Base-by-base conservation (phyloP, 2,113 vertebrate genomes). In the Psittacara wagleri region DNA sequence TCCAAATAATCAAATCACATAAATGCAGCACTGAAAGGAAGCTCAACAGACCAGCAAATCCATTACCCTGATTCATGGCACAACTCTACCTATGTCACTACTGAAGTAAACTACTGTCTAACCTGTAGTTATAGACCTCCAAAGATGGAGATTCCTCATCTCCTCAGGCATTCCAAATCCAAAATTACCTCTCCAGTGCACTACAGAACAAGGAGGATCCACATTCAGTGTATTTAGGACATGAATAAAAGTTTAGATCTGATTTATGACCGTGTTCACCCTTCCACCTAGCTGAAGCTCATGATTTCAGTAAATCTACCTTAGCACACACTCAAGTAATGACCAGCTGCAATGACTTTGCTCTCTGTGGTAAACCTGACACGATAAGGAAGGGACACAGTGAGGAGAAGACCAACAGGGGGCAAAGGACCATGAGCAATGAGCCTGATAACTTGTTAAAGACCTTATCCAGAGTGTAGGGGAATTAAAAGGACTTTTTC, bases 141-240 rank as follows among this genome's bases (percentile, higher is more conserved):
- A 23, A 41, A 83, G 44, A 88, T 3, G 7, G 46, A 49, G 62
- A 67, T 20, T 41, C 37, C 55, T 80, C 49, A 55, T 3, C 54
- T 66, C 33, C 44, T 66, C 41, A 57, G 33, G 13, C 59, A 37
- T 62, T 39, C 61, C 61, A 68, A 49, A 92, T 31, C 24, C 44
- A 70, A 84, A 76, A 61, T 55, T 48, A 61, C 28, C 29, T 91
- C 48, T 69, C 39, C 41, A 63, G 4, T 9, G 14, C 48, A 49
- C 48, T 18, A 64, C 0, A 2, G 0, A 2, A 51, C 7, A 69
- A 39, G 11, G 10, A 92, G 20, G 62, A 67, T 27, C 6, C 17
- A 62, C 17, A 24, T 44, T 11, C 48, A 35, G 31, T 28, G 22
- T 15, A 62, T 41, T 67, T 62, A 54, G 10, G n/a, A 75, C 51